phyloP scores from a whole-genome alignment of 2,888 invertebrate genomes.

The Xestoiulus laeticollis region DNA sequence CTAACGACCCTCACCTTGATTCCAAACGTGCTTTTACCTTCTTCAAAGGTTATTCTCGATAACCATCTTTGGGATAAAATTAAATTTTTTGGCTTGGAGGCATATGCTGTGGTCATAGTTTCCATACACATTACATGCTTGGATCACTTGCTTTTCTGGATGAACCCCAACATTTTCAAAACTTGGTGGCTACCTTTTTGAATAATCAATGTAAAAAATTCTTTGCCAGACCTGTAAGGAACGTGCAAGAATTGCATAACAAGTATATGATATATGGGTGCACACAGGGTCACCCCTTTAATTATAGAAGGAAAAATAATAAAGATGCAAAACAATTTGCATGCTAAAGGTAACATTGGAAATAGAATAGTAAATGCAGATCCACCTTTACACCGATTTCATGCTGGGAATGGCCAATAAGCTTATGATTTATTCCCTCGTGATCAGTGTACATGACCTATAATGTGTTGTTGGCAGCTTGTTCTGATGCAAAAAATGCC shows the following conservation, averaged over 20 bases:
- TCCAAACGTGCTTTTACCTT: slow-evolving; percentile 12
- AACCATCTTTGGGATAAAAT: slow-evolving; percentile 24
- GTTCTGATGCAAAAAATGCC: not conserved
- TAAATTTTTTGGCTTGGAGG: slow-evolving; percentile 26
- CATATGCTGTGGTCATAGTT: not conserved
- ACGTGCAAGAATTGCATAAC: slow-evolving; percentile 9
- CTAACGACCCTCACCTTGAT: slow-evolving; percentile 1
- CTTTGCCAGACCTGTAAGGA: not conserved
- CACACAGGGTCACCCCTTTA: slow-evolving; percentile 5
- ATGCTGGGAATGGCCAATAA: not conserved
- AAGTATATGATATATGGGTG: slow-evolving; percentile 9
- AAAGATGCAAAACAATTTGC: slow-evolving; percentile 20
- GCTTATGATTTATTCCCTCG: not conserved
- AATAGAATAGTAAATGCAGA: not conserved
- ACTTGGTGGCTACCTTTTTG: not conserved
- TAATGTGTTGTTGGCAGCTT: slow-evolving; percentile 1
- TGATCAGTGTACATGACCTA: slow-evolving; percentile 8
- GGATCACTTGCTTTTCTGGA: not conserved
- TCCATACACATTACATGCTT: slow-evolving; percentile 5
- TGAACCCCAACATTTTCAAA: not conserved
- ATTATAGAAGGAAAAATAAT: slow-evolving; percentile 26
- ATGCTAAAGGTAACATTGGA: not conserved
- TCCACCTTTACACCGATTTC: not conserved
- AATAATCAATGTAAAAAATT: not conserved
- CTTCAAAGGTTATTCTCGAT: slow-evolving; percentile 26